phyloP scores from a whole-genome alignment of 2,888 invertebrate genomes.

The Rhabditoides inermis region DNA sequence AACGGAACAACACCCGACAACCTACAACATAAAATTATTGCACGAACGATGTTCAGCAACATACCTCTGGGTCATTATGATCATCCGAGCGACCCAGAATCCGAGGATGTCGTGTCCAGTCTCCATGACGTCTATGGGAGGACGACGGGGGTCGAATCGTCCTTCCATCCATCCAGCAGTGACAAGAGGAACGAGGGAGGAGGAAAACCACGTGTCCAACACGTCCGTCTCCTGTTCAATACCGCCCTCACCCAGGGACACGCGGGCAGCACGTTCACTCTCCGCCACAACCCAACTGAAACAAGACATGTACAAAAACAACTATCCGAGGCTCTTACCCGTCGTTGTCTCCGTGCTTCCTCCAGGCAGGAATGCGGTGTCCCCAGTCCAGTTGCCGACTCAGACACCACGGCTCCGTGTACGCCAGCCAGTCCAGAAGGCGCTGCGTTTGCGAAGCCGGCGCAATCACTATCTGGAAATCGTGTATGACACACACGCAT shows the following conservation, averaged over 20 bases:
- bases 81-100: slow-evolving; percentile 95
- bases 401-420: slow-evolving; percentile 57
- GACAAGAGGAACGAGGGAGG: slow-evolving; percentile 73
- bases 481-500: too few species aligned
- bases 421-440: slow-evolving; percentile 68
- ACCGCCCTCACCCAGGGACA: slow-evolving; percentile 6
- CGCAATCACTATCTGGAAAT: slow-evolving; percentile 23
- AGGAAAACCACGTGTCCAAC: slow-evolving; percentile 86
- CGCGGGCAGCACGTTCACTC: slow-evolving; percentile 56
- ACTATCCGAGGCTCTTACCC: background rate
- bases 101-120: slow-evolving; percentile 94
- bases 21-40: background rate
- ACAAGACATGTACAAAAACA: slow-evolving; percentile 4
- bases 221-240: slow-evolving; percentile 72
- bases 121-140: slow-evolving; percentile 78
- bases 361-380: slow-evolving; percentile 82
- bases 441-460: slow-evolving; percentile 55
- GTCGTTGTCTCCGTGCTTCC: slow-evolving; percentile 3
- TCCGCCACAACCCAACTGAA: slow-evolving; percentile 17
- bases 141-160: slow-evolving; percentile 55
- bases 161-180: slow-evolving; percentile 75
- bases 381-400: slow-evolving; percentile 97
- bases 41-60: background rate
- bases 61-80: slow-evolving; percentile 20
- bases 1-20: background rate